Percentiles rank a stretch among this genome's conserved stretches.
Conservation (phyloP, 2,888 invertebrate genomes). For the Acronicta alni region DNA sequence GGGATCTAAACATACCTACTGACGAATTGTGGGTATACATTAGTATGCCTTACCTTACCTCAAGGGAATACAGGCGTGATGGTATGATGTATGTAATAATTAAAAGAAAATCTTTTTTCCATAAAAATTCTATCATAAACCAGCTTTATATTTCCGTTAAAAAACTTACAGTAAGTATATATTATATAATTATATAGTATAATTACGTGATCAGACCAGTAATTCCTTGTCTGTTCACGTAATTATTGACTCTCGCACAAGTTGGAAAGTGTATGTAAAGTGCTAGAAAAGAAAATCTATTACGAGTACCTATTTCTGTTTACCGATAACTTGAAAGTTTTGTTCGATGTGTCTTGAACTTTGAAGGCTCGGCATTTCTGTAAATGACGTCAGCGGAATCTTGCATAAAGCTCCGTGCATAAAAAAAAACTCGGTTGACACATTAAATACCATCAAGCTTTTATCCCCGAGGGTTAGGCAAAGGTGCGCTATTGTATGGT, state of each 20-base stretch:
- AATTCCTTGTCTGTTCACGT: slow-evolving; percentile 8
- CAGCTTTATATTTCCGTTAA: background rate
- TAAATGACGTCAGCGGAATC: background rate
- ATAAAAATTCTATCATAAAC: no score
- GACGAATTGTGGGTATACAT: no score
- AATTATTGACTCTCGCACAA: slow-evolving; percentile 14
- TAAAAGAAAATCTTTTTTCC: no score
- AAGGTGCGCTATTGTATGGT: no score
- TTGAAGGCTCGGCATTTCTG: slow-evolving; percentile 1
- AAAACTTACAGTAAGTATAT: no score
- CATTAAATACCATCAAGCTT: background rate
- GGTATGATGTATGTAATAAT: no score
- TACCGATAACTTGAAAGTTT: slow-evolving; percentile 10
- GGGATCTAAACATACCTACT: no score
- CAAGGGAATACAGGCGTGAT: no score
- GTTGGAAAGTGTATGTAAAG: slow-evolving; percentile 3
- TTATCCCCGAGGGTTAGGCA: no score
- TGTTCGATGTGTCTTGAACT: slow-evolving; percentile 3
- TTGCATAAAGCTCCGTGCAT: slow-evolving; percentile 8
- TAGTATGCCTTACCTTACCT: no score
- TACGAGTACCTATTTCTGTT: slow-evolving; percentile 26
- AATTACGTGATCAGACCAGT: background rate
- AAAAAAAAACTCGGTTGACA: slow-evolving; percentile 18
- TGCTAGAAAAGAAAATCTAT: slow-evolving; percentile 41
- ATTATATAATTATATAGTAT: no score